Conservation (phyloP, 1,140 invertebrate species). For the Drosophila varians region DNA sequence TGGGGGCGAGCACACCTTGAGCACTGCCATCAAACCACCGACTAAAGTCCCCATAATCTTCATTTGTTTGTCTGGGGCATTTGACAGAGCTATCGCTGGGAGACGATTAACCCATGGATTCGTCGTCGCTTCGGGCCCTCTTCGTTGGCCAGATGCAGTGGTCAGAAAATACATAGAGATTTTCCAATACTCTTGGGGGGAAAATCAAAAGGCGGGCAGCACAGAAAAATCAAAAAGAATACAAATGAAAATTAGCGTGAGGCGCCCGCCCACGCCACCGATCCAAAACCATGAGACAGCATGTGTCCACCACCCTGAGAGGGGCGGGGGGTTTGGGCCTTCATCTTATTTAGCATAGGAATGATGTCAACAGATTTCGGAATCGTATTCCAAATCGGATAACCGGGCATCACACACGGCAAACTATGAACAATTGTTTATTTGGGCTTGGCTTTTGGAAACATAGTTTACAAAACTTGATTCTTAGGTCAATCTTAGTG, state of each 20-base stretch:
- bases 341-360: slow-evolving; percentile 25
- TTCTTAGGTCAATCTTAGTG: slow-evolving; percentile 44
- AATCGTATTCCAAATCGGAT: not conserved
- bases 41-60: slow-evolving; percentile 66
- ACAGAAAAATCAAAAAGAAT: slow-evolving; percentile 31
- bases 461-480: slow-evolving; percentile 31
- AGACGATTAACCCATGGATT: slow-evolving; percentile 59
- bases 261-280: slow-evolving; percentile 53
- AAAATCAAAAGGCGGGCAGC: slow-evolving; percentile 53
- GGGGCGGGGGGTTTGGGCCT: not conserved
- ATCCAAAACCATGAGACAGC: slow-evolving; percentile 34
- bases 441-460: slow-evolving; percentile 35
- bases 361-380: slow-evolving; percentile 37
- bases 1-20: slow-evolving; percentile 54
- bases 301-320: slow-evolving; percentile 35
- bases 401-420: not conserved
- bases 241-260: slow-evolving; percentile 63
- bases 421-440: slow-evolving; percentile 29
- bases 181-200: slow-evolving; percentile 10
- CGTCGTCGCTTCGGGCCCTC: slow-evolving; percentile 29
- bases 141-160: slow-evolving; percentile 53
- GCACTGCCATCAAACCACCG: slow-evolving; percentile 60
- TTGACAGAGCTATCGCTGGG: slow-evolving; percentile 37
- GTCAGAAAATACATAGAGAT: slow-evolving; percentile 18
- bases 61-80: slow-evolving; percentile 60